These are phyloP conservation scores for Steatocranus sp. DNA, from an alignment of 2,797 vertebrate genomes.

Conservation along the genomic window DNA sequence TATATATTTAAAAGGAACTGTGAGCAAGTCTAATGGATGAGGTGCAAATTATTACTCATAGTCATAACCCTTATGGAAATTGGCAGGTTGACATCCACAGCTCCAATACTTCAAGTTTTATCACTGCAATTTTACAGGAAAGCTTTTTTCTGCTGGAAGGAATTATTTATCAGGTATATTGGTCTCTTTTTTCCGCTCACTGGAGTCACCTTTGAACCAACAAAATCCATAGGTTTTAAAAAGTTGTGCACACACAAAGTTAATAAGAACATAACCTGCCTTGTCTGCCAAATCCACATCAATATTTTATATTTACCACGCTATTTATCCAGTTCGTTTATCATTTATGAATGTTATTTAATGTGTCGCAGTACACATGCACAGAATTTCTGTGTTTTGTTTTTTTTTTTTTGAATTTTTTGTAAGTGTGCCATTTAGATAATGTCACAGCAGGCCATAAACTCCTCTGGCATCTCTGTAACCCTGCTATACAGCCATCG, in stretches of 20 bases:
- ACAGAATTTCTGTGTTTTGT: constrained; percentile 16
- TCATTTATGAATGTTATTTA: constrained; percentile 65
- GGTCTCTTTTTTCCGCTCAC: background rate
- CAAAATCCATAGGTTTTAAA: background rate
- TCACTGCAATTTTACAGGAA: constrained; percentile 10
- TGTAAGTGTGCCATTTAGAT: constrained; percentile 69
- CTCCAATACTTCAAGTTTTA: constrained; percentile 2
- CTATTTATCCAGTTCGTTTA: constrained; percentile 63
- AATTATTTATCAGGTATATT: constrained; percentile 9
- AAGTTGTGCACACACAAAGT: background rate
- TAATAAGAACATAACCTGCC: constrained; percentile 41
- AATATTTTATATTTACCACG: constrained; percentile 72
- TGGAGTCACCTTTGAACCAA: constrained; percentile 9
- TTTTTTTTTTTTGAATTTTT: constrained; percentile 21
- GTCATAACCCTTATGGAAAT: constrained; percentile 7
- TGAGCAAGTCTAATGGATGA: background rate
- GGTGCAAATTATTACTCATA: constrained; percentile 25
- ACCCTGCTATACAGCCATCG: constrained; percentile 22
- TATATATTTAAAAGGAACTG: constrained; percentile 30
- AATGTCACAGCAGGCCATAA: constrained; percentile 62
- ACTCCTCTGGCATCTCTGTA: constrained; percentile 48
- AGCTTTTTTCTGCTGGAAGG: background rate
- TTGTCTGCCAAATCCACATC: constrained; percentile 45
- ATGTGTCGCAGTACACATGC: constrained; percentile 8
- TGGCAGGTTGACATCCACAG: background rate